Conservation (phyloP, 2,888 invertebrate species). For the Andrena praecox region DNA sequence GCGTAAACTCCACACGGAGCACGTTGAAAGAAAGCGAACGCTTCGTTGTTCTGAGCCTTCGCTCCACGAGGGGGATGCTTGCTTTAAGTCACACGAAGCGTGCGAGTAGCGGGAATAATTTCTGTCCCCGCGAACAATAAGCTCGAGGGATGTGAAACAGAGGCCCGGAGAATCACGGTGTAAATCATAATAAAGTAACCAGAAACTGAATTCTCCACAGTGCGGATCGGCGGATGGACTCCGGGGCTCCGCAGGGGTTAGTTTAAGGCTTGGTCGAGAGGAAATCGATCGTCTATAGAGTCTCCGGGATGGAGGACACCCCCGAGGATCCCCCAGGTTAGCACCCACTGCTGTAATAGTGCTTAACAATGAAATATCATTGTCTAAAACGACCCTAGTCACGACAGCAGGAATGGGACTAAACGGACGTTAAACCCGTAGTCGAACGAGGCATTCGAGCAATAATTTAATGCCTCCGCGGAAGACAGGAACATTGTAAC, state of each 20-base stretch:
- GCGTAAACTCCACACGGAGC: not conserved
- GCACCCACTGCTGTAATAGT: slow-evolving; percentile 58
- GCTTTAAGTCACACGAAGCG: not conserved
- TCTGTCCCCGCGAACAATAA: not conserved
- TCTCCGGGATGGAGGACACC: slow-evolving; percentile 62
- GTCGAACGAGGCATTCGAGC: slow-evolving; percentile 34
- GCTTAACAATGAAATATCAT: slow-evolving; percentile 71
- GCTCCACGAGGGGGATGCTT: not conserved
- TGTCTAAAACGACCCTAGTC: slow-evolving; percentile 43
- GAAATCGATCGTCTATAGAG: slow-evolving; percentile 63
- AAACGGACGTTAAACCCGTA: slow-evolving; percentile 51
- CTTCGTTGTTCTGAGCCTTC: not conserved
- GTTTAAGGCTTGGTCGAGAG: slow-evolving; percentile 45
- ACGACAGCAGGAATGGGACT: slow-evolving; percentile 43
- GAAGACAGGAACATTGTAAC: slow-evolving; percentile 13
- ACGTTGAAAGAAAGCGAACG: not conserved
- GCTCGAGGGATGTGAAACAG: not conserved
- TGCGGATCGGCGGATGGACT: slow-evolving; percentile 40
- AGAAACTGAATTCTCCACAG: slow-evolving; percentile 9
- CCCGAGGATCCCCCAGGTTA: slow-evolving; percentile 64
- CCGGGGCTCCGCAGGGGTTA: slow-evolving; percentile 5
- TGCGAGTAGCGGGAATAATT: slow-evolving; percentile 17
- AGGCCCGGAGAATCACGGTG: not conserved
- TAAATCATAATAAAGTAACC: slow-evolving; percentile 33
- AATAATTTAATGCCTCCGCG: slow-evolving; percentile 44